Conservation (phyloP, 2,888 invertebrate genomes). For the Chymomyza amoena region DNA sequence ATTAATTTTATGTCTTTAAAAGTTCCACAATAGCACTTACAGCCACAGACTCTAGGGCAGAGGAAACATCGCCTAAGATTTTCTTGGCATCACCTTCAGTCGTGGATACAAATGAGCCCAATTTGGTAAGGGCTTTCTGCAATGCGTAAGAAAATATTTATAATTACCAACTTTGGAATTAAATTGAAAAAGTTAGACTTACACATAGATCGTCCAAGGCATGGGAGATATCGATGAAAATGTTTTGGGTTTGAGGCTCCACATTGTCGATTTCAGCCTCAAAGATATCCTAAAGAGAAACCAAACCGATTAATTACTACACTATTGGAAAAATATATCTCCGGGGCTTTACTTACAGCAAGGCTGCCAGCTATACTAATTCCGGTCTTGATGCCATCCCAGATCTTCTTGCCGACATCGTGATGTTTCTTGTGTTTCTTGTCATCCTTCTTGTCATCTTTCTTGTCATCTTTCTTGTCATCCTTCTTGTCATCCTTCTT, state of each 20-base stretch:
- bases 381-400: background rate
- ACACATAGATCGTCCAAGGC: slow-evolving; percentile 9
- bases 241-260: slow-evolving; percentile 13
- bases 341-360: background rate
- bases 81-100: slow-evolving; percentile 6
- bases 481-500: no score
- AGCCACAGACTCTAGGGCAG: slow-evolving; percentile 37
- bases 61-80: slow-evolving; percentile 22
- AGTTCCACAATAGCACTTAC: slow-evolving; percentile 20
- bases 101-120: background rate
- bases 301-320: background rate
- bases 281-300: background rate
- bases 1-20: background rate
- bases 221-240: slow-evolving; percentile 12
- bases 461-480: no score
- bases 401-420: background rate
- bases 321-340: no score
- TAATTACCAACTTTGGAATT: background rate
- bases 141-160: background rate
- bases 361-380: background rate
- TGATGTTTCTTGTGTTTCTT: no score
- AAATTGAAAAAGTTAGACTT: background rate
- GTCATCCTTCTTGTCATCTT: no score
- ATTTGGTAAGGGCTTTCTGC: slow-evolving; percentile 7
- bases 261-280: background rate